Conservation (phyloP, 1,140 invertebrate species). For the Apis dorsata region DNA sequence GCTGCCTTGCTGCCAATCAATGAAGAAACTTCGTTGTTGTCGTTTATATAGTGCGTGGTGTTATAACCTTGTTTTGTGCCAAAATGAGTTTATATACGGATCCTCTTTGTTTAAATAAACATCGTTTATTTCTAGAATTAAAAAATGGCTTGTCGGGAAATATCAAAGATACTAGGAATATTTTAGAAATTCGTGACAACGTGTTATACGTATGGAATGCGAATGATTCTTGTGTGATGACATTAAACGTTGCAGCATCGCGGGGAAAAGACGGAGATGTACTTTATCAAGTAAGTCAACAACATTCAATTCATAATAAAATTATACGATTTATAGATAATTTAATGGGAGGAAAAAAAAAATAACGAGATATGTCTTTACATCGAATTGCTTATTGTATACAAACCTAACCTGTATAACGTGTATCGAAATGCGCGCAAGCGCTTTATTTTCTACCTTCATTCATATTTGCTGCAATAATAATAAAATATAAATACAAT, state of each 20-base stretch:
- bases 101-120: conserved; percentile 81
- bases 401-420: conserved; percentile 26
- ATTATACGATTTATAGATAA: neutral
- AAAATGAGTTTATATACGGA: conserved; percentile 82
- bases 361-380: neutral
- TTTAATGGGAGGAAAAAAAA: neutral
- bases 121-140: conserved; percentile 82
- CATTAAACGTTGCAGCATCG: conserved; percentile 82
- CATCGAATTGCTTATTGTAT: no score
- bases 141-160: conserved; percentile 78
- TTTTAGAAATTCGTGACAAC: conserved; percentile 83
- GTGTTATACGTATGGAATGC: conserved; percentile 84
- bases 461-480: neutral
- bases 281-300: conserved; percentile 81
- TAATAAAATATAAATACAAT: no score
- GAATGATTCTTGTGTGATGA: conserved; percentile 82
- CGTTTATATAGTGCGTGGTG: conserved; percentile 38
- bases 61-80: conserved; percentile 39
- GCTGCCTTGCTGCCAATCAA: neutral
- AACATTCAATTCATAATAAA: conserved; percentile 1
- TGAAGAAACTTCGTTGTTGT: conserved; percentile 70
- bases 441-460: neutral
- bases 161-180: conserved; percentile 82
- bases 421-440: neutral
- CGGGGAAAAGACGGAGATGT: conserved; percentile 79